These are phyloP conservation scores for Dasypus novemcinctus DNA, from an alignment of 2,113 vertebrate genomes.

Conservation along the genomic window DNA sequence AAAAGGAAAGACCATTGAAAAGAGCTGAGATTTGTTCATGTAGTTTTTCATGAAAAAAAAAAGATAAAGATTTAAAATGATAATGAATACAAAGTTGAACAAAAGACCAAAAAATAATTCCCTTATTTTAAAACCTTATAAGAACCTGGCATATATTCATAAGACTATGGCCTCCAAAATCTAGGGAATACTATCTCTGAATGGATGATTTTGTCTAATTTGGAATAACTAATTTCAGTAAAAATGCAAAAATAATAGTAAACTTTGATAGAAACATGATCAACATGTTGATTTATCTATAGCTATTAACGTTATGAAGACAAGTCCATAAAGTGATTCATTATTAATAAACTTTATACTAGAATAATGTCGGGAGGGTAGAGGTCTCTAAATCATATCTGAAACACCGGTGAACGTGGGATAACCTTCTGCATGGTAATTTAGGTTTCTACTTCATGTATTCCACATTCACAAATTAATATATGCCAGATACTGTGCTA, in stretches of 20 bases:
- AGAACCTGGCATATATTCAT: not conserved
- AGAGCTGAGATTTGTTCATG: not conserved
- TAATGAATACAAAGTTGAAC: not conserved
- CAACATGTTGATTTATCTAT: not conserved
- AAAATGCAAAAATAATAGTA: slow-evolving; percentile 20
- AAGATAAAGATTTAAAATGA: not conserved
- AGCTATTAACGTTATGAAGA: not conserved
- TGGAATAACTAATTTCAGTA: not conserved
- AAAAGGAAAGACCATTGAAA: not conserved
- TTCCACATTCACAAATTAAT: not conserved
- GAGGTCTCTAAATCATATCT: not conserved
- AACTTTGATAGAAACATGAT: not conserved
- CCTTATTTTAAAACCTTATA: not conserved
- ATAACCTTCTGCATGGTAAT: not conserved
- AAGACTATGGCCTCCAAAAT: not conserved
- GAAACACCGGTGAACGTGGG: not conserved
- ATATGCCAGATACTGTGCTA: not conserved
- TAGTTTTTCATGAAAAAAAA: not conserved
- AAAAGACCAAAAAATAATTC: not conserved
- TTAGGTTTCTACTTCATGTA: not conserved
- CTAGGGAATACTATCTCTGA: not conserved
- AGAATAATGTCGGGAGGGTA: not conserved
- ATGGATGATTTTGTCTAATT: not conserved
- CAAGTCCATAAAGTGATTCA: not conserved
- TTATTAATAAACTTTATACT: not conserved